These are phyloP conservation scores for Drosophila atripex DNA, from an alignment of 2,888 invertebrate species.

Conservation along the genomic window DNA sequence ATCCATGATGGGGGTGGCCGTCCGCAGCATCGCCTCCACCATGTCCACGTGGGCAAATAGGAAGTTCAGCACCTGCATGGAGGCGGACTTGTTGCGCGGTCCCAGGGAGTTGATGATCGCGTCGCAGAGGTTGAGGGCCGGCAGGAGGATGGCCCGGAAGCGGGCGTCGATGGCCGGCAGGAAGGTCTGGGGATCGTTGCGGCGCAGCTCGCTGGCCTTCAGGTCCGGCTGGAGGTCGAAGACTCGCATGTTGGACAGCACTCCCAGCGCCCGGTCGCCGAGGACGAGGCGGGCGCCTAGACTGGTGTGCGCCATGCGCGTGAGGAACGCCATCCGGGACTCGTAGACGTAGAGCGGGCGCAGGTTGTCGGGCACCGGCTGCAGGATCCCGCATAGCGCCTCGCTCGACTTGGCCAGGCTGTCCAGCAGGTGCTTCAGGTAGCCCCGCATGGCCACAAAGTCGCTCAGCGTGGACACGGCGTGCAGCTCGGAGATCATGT, in stretches of 20 bases:
- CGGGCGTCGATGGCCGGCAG: slow-evolving; percentile 88
- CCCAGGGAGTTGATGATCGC: slow-evolving; percentile 93
- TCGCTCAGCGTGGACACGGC: slow-evolving; percentile 88
- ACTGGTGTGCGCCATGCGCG: slow-evolving; percentile 88
- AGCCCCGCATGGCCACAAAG: slow-evolving; percentile 87
- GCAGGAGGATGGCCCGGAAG: slow-evolving; percentile 92
- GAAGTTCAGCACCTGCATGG: slow-evolving; percentile 91
- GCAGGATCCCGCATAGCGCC: slow-evolving; percentile 87
- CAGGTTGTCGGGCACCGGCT: slow-evolving; percentile 88
- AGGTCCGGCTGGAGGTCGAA: slow-evolving; percentile 90
- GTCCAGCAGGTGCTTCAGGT: slow-evolving; percentile 92
- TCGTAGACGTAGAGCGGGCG: slow-evolving; percentile 93
- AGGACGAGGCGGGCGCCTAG: slow-evolving; percentile 88
- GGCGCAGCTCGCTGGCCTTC: slow-evolving; percentile 71
- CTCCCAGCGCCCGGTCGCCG: slow-evolving; percentile 86
- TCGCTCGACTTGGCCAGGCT: slow-evolving; percentile 91
- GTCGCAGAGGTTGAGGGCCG: slow-evolving; percentile 92
- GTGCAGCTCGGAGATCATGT: slow-evolving; percentile 90
- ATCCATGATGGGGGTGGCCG: slow-evolving; percentile 88
- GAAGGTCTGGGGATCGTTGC: slow-evolving; percentile 83
- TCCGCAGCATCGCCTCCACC: slow-evolving; percentile 90
- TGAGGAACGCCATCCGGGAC: slow-evolving; percentile 92
- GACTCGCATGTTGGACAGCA: slow-evolving; percentile 88
- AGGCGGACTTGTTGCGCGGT: slow-evolving; percentile 91
- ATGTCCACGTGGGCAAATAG: slow-evolving; percentile 92